Evolutionary conservation across 2,113 vertebrate species (phyloP), one percentile per base, ranked within the genome.

Genomic region (Cephalophus harveyi): DNA sequence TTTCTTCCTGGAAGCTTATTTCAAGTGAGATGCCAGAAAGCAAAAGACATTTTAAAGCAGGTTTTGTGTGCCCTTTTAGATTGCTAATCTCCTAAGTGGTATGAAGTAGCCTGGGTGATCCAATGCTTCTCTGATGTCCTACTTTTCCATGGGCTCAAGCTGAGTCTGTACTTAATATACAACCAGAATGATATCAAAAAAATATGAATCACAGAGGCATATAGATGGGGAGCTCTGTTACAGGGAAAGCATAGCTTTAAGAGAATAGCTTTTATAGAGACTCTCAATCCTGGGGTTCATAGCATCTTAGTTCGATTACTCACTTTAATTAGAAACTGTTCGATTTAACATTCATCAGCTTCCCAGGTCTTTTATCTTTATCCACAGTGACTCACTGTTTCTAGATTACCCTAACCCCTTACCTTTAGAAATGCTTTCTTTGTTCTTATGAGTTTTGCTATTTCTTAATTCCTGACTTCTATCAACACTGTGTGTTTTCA

Each of bases 381-480:
- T 27, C 33, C 85, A 67, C 21, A 96, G 85, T 23, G 48, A 91
- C 59, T 91, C 23, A 19, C 27, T 48, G 81, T 50, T 97, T 98
- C 94, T 96, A 86, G 94, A 82, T 50, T 78, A 94, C 87, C 79
- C 81, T 92, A 98, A 82, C 28, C 16, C 5, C 60, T 85, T 81
- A 81, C n/a, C 36, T 94, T 60, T 19, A 91, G 87, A 96, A n/a
- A 92, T 54, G 19, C 43, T 91, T 95, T 40, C 74, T 94, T 98
- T 93, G 27, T 87, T 94, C 93, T 46, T 71, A 33, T 78, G 33
- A 27, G 30, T 57, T 92, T 78, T 84, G 78, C n/a, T 76, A 71
- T 90, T 67, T 92, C 83, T 91, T 81, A 91, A 76, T 74, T 88
- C 62, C 78, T 97, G 96, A 96, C 91, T 98, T 96, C 96, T 97